A percentile compares a stretch with the other conserved stretches of the same genome.
Evolutionary conservation across 2,888 invertebrate species (phyloP).

Genomic region (Drosophila imparisetae): DNA sequence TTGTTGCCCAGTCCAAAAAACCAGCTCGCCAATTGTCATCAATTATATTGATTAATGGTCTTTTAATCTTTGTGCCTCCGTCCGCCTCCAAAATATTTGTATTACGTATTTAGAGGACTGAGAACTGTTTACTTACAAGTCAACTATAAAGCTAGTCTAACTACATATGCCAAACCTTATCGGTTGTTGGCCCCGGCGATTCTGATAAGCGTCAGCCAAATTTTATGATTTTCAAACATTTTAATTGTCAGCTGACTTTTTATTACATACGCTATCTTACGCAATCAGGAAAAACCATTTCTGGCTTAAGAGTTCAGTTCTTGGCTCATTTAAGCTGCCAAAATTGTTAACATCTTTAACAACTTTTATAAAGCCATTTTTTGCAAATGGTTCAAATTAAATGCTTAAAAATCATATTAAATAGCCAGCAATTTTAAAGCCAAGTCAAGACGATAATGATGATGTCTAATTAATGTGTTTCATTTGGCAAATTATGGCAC

Average conservation of each 20-base stretch:
- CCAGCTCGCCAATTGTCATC: conserved; percentile 72
- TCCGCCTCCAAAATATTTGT: conserved; percentile 15
- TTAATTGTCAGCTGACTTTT: conserved; percentile 58
- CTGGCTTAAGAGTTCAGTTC: conserved; percentile 1
- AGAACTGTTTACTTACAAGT: conserved; percentile 23
- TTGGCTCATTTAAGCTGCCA: neutral
- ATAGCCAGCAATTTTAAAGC: neutral
- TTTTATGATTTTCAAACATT: conserved; percentile 14
- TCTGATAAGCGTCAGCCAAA: conserved; percentile 55
- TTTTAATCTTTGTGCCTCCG: conserved; percentile 13
- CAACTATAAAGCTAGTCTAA: conserved; percentile 3
- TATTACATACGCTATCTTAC: conserved; percentile 27
- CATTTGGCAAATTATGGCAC: neutral
- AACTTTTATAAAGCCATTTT: neutral
- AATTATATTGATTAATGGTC: conserved; percentile 77
- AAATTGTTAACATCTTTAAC: neutral
- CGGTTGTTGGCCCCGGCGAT: conserved; percentile 59
- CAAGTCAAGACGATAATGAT: neutral
- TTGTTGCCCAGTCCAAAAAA: conserved; percentile 67
- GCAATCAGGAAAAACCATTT: neutral
- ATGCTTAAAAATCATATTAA: neutral
- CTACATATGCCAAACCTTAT: conserved; percentile 53
- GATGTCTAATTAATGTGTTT: neutral
- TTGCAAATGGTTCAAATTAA: neutral
- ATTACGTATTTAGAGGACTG: conserved; percentile 23